Evolutionary conservation across 2,888 invertebrate genomes (phyloP).

Genomic region (Leptopilina myrica): DNA sequence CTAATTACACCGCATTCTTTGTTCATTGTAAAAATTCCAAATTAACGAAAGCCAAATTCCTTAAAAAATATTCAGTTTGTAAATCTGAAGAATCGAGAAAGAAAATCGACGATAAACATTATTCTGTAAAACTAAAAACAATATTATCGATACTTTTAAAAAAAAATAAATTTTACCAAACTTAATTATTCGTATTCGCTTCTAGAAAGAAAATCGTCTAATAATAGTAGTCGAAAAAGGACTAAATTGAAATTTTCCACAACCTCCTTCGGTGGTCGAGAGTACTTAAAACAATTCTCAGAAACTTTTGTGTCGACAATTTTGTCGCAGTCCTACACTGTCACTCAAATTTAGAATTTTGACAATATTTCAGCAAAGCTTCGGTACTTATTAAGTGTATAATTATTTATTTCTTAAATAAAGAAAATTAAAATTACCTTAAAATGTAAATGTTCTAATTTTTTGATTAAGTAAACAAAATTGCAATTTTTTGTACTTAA

Average conservation of each 20-base stretch:
- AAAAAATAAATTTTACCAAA: too few relatives aligned
- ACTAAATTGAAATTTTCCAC: constrained; percentile 13
- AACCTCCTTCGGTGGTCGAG: constrained; percentile 13
- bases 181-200: not conserved
- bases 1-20: not conserved
- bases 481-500: too few relatives aligned
- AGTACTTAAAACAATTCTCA: constrained; percentile 23
- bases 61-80: not conserved
- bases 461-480: too few relatives aligned
- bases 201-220: not conserved
- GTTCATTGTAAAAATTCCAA: not conserved
- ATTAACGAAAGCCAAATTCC: not conserved
- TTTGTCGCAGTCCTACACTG: not conserved
- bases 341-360: constrained; percentile 18
- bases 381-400: too few relatives aligned
- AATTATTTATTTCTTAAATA: too few relatives aligned
- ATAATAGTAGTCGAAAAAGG: not conserved
- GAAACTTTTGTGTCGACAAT: constrained; percentile 17
- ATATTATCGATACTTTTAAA: too few relatives aligned
- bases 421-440: too few relatives aligned
- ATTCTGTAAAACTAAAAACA: too few relatives aligned
- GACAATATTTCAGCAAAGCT: not conserved
- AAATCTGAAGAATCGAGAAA: not conserved
- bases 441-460: too few relatives aligned
- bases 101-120: too few relatives aligned